phyloP scores from a whole-genome alignment of 2,113 vertebrate genomes.

The Vombatus ursinus region DNA sequence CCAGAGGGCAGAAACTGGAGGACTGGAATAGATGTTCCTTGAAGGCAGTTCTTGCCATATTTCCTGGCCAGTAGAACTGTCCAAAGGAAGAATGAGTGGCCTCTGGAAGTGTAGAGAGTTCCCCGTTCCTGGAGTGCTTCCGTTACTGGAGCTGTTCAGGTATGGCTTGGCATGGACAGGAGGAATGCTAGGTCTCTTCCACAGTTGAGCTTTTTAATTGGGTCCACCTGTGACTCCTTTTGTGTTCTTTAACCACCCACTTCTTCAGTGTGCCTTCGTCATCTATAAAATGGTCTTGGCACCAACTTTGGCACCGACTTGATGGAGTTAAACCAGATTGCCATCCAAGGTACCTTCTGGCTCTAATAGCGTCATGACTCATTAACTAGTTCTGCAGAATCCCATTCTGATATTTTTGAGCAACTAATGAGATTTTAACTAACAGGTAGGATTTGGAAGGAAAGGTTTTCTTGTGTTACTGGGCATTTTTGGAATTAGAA shows the following conservation, averaged over 20 bases:
- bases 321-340: background rate
- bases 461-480: background rate
- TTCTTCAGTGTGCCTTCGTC: background rate
- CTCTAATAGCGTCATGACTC: background rate
- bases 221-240: background rate
- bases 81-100: background rate
- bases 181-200: background rate
- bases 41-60: background rate
- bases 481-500: constrained; percentile 17
- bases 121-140: background rate
- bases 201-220: background rate
- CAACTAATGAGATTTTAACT: constrained; percentile 15
- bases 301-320: too few species aligned
- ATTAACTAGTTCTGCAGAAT: background rate
- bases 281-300: background rate
- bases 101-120: too few species aligned
- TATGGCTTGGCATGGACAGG: background rate
- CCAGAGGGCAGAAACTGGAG: background rate
- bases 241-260: background rate
- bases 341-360: background rate
- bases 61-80: background rate
- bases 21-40: background rate
- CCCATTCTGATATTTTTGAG: background rate
- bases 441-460: constrained; percentile 29
- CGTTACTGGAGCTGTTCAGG: background rate